A percentile compares a stretch with the other conserved stretches of the same genome.
phyloP scores from a whole-genome alignment of 2,888 invertebrate genomes.

The Julus scandinavius region DNA sequence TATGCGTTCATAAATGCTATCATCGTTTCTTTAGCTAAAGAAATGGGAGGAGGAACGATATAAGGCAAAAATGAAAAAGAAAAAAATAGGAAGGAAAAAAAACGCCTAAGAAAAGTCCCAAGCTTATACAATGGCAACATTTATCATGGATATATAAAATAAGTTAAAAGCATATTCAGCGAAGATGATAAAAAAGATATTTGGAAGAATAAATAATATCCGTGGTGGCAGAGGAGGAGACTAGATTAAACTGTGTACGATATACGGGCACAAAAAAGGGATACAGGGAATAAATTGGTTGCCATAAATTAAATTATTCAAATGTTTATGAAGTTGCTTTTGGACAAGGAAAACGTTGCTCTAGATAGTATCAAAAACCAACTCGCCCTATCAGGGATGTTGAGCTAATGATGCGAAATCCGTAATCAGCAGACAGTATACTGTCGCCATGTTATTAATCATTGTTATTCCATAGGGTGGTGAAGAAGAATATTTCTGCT shows the following conservation, averaged over 20 bases:
- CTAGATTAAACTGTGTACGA: neutral
- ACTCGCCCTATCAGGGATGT: neutral
- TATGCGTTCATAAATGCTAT: neutral
- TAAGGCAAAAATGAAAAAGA: neutral
- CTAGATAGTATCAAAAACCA: neutral
- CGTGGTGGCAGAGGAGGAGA: neutral
- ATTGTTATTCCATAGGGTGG: neutral
- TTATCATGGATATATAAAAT: constrained; percentile 25
- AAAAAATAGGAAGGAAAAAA: neutral
- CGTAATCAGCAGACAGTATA: neutral
- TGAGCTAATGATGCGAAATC: neutral
- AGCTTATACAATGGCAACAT: constrained; percentile 26
- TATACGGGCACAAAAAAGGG: neutral
- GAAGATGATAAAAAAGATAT: constrained; percentile 22
- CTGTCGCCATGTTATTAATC: neutral
- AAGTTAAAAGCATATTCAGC: constrained; percentile 17
- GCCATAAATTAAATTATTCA: constrained; percentile 29
- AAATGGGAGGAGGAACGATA: neutral
- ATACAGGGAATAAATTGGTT: neutral
- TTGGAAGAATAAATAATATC: neutral
- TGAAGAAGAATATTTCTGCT: neutral
- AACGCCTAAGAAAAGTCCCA: neutral
- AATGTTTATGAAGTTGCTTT: neutral
- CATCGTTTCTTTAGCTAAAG: neutral
- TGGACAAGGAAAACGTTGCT: neutral